Evolutionary conservation across 2,888 invertebrate genomes (phyloP), one percentile per base, ranked within the genome.

Genomic region (Sinelater perroti): DNA sequence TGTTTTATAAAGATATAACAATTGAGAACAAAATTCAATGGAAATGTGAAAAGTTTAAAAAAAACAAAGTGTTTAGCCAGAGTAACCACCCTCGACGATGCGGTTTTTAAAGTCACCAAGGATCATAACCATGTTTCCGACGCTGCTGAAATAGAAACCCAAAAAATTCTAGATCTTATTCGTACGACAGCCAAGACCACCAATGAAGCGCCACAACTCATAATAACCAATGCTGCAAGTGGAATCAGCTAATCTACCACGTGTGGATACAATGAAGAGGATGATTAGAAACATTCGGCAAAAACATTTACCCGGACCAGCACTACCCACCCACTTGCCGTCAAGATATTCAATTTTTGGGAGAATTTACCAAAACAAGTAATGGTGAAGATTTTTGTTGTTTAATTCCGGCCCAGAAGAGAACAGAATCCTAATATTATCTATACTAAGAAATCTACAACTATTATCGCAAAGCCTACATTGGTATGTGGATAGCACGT

Each of bases 41-140:
- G n/a, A n/a, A n/a, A n/a, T n/a, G n/a, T n/a, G n/a, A n/a, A n/a
- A n/a, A n/a, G n/a, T n/a, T n/a, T n/a, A n/a, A n/a, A n/a, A n/a
- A n/a, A n/a, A n/a, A n/a, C n/a, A n/a, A n/a, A n/a, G n/a, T n/a
- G n/a, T n/a, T n/a, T n/a, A n/a, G n/a, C n/a, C n/a, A n/a, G n/a
- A n/a, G n/a, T n/a, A n/a, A n/a, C n/a, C n/a, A n/a, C n/a, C n/a
- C n/a, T n/a, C n/a, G n/a, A n/a, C n/a, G n/a, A n/a, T n/a, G n/a
- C n/a, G n/a, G n/a, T n/a, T n/a, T n/a, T n/a, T n/a, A n/a, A n/a
- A n/a, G n/a, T n/a, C n/a, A n/a, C n/a, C n/a, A n/a, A n/a, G n/a
- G n/a, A 40, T 2, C 21, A 40, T 18, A 14, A 88, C 88, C 57
- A 85, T 80, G 60, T 80, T 78, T 71, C 87, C 85, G 42, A 87